Conservation (phyloP, 2,888 invertebrate species). For the Beris chalybata region DNA sequence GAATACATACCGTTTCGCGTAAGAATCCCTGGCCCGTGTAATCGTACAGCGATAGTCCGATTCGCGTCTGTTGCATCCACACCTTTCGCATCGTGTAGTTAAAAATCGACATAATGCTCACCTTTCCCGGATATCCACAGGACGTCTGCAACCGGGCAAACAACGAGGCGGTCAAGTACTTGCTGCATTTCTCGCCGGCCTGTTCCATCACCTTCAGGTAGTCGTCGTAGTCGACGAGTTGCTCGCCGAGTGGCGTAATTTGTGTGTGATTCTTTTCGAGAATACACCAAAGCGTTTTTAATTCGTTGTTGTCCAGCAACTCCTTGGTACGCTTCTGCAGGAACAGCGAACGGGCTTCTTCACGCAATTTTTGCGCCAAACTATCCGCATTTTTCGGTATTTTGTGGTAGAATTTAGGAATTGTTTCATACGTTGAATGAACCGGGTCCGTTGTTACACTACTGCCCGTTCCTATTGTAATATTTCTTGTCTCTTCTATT, state of each 20-base stretch:
- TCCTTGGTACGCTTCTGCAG: constrained; percentile 83
- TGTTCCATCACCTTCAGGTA: constrained; percentile 77
- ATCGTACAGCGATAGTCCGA: constrained; percentile 91
- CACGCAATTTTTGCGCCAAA: constrained; percentile 77
- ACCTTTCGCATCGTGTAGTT: constrained; percentile 95
- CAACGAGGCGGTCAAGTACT: constrained; percentile 82
- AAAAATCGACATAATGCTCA: constrained; percentile 87
- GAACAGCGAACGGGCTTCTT: constrained; percentile 86
- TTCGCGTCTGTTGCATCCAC: constrained; percentile 93
- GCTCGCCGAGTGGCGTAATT: constrained; percentile 73
- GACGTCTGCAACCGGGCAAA: constrained; percentile 86
- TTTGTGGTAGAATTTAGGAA: constrained; percentile 77
- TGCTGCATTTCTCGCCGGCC: constrained; percentile 72
- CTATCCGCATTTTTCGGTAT: constrained; percentile 77
- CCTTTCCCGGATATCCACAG: constrained; percentile 78
- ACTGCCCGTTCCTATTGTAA: neutral
- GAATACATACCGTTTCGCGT: constrained; percentile 69
- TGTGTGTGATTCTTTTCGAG: constrained; percentile 81
- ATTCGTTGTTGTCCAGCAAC: constrained; percentile 82
- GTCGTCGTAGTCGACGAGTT: constrained; percentile 82
- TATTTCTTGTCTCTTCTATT: constrained; percentile 8
- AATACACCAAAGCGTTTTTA: constrained; percentile 81
- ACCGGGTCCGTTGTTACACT: neutral
- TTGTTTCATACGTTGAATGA: constrained; percentile 58
- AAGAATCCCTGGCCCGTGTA: constrained; percentile 89